Base-by-base conservation (phyloP, 2,888 invertebrate species). In the Prosapia bicincta region DNA sequence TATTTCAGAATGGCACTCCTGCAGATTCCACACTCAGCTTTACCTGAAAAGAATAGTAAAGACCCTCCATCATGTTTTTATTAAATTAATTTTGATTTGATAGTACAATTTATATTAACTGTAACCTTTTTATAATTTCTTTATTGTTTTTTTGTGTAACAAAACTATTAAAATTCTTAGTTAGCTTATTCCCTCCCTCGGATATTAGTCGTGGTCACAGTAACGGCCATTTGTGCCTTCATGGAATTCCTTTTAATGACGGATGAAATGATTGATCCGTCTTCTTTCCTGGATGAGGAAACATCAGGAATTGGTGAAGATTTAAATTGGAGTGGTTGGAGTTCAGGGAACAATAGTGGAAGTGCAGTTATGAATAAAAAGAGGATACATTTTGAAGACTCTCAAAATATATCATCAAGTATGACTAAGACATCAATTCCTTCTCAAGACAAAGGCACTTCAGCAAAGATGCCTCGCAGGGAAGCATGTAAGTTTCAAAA, bases 31-130 rank as follows among this genome's bases (percentile, higher is more conserved):
- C 81, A 81, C 79, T 81, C 81, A 74, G 81, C 81, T 30, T 78
- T 80, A 54, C 81, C 81, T 71, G 81, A 81, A 79, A 81, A 81
- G 76, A 81, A 81, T 68, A 81, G 80, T 69, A 81, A 81, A 79
- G 81, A 81, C 75, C 81, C 81, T 76, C 81, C 81, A 76, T 74
- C 54, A 13, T 38, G 20, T 1, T 54, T 54, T 20, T 10, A 38
- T 38, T 54, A 54, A 20, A 20, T 54, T 54, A 54, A 20, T 3
- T 54, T 38, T 54, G 20, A 20, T 54, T 20, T 54, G 38, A 54
- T 54, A 54, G 54, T 54, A 54, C 54, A 54, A 54, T 54, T 20
- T 13, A 38, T 13, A 38, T 54, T 54, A 54, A 54, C 20, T 54
- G n/a, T 54, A 20, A n/a, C 1, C 20, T 54, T 54, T n/a, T n/a